These are phyloP conservation scores for Channallabes apus DNA, from an alignment of 2,797 vertebrate species.

Conservation along the genomic window DNA sequence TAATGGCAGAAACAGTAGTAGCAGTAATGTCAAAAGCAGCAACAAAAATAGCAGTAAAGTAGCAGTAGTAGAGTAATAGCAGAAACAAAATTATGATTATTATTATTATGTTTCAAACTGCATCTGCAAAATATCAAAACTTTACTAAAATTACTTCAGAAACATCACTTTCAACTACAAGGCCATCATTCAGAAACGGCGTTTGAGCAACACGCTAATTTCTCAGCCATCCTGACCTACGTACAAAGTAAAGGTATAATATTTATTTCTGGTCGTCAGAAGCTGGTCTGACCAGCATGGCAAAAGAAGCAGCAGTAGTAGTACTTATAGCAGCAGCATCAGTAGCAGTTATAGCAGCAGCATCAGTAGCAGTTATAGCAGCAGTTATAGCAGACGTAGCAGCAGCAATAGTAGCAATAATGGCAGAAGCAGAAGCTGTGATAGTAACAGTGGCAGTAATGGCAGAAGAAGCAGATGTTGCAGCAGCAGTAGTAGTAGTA, in stretches of 20 bases:
- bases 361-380: not conserved
- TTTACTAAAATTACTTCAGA: no score
- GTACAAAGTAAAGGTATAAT: not conserved
- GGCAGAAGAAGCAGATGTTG: not conserved
- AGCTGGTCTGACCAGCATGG: no score
- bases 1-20: no score
- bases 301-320: no score
- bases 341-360: not conserved
- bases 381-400: no score
- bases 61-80: no score
- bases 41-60: no score
- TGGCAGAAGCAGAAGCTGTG: not conserved
- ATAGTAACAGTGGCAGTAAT: not conserved
- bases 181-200: not conserved
- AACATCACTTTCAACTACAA: not conserved
- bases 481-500: not conserved
- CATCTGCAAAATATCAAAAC: not conserved
- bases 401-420: not conserved
- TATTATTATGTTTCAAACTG: not conserved
- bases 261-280: not conserved
- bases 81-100: no score
- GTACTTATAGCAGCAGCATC: accelerated
- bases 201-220: not conserved
- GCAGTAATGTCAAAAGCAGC: no score
- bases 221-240: not conserved